Percentiles rank a stretch among this genome's conserved stretches.
Evolutionary conservation across 2,888 invertebrate species (phyloP).

Genomic region (Biston betularia): DNA sequence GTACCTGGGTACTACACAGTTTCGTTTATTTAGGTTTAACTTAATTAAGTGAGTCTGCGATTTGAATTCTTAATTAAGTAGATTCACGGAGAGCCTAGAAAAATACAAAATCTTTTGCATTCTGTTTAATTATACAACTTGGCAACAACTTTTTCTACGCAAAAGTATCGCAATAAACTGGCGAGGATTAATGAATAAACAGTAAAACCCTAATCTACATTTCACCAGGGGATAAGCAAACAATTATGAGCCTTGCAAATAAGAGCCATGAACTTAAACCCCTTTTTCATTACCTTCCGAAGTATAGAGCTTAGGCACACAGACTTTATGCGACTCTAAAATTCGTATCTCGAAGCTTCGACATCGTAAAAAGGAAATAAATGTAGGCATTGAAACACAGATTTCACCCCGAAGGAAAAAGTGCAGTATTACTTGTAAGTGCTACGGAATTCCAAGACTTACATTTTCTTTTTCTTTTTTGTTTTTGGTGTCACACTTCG

Average conservation of each 20-base stretch:
- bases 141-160: constrained; percentile 7
- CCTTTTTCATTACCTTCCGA: constrained; percentile 48
- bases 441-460: too few species aligned
- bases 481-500: too few species aligned
- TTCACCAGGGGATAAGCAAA: constrained; percentile 38
- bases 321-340: constrained; percentile 52
- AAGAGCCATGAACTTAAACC: constrained; percentile 46
- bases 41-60: constrained; percentile 3
- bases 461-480: too few species aligned
- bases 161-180: constrained; percentile 26
- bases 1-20: neutral
- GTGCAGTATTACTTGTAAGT: neutral
- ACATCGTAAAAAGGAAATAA: constrained; percentile 54
- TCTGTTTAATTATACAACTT: constrained; percentile 5
- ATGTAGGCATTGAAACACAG: constrained; percentile 41
- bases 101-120: constrained; percentile 14
- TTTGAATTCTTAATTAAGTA: constrained; percentile 7
- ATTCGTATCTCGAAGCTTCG: constrained; percentile 53
- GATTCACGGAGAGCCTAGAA: constrained; percentile 2
- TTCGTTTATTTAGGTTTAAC: neutral
- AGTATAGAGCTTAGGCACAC: constrained; percentile 40
- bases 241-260: constrained; percentile 46
- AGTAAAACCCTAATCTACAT: constrained; percentile 39
- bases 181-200: constrained; percentile 24
- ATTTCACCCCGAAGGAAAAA: constrained; percentile 6